Evolutionary conservation across 2,797 vertebrate genomes (phyloP).

Genomic region (Malacoraja senta): DNA sequence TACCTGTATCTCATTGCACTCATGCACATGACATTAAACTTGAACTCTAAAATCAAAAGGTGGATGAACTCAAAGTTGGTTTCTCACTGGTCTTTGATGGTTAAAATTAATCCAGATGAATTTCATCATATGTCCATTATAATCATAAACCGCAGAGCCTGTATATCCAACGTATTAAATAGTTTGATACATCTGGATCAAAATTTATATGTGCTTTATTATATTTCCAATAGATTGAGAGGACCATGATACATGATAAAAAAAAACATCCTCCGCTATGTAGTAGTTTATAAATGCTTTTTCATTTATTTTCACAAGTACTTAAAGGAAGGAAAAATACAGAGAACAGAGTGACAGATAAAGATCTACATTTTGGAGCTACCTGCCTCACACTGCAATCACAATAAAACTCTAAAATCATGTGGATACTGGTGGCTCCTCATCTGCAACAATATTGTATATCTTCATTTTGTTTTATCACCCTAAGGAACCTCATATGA

Average conservation of each 20-base stretch:
- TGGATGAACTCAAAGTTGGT: no score
- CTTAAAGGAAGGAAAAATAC: constrained; percentile 1
- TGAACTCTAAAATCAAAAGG: no score
- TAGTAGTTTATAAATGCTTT: no score
- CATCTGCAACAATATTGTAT: neutral
- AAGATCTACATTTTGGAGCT: constrained; percentile 3
- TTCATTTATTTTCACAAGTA: no score
- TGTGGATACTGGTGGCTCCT: constrained; percentile 7
- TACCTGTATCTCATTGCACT: no score
- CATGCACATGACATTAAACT: no score
- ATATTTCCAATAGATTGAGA: neutral
- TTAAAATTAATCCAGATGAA: neutral
- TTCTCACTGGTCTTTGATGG: neutral
- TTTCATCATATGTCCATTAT: neutral
- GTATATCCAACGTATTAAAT: neutral
- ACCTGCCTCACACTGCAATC: neutral
- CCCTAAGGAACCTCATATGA: constrained; percentile 55
- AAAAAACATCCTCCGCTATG: neutral
- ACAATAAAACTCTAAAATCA: constrained; percentile 10
- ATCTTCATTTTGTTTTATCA: constrained; percentile 49
- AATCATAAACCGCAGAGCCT: neutral
- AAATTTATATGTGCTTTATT: neutral
- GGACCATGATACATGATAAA: neutral
- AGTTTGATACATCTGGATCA: neutral
- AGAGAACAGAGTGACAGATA: neutral